These are phyloP conservation scores for Phylloscopus trochiloides DNA, from an alignment of 2,113 vertebrate genomes.

Conservation along the genomic window DNA sequence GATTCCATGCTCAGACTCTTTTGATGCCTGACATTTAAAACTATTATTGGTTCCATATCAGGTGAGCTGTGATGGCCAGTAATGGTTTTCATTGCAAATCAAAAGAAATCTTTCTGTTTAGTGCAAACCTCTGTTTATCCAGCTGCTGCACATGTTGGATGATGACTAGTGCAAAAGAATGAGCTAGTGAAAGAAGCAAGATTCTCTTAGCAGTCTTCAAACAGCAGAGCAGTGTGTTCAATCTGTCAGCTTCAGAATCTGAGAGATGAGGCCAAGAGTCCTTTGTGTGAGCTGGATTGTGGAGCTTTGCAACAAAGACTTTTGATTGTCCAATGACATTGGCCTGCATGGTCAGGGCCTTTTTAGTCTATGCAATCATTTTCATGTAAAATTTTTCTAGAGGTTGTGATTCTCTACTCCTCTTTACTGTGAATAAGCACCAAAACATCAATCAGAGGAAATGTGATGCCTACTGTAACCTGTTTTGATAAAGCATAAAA, in stretches of 20 bases:
- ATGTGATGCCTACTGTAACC: neutral
- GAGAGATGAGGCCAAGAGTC: neutral
- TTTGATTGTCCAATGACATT: accelerated
- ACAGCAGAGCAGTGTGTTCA: neutral
- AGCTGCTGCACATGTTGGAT: neutral
- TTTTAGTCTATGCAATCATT: neutral
- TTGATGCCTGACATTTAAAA: conserved; percentile 24
- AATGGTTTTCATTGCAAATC: conserved; percentile 17
- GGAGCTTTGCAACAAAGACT: neutral
- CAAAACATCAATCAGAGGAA: neutral
- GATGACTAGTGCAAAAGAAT: neutral
- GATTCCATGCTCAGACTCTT: neutral
- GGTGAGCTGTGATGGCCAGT: neutral
- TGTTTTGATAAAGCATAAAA: neutral
- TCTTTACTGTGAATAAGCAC: neutral
- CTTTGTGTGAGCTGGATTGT: neutral
- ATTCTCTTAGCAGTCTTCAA: neutral
- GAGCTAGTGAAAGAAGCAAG: neutral
- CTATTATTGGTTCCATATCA: neutral
- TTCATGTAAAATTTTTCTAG: neutral
- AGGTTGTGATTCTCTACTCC: neutral
- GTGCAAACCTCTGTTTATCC: conserved; percentile 10
- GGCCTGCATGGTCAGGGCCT: neutral
- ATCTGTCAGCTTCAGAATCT: neutral
- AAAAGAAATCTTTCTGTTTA: conserved; percentile 12